These are phyloP conservation scores for Ladona fulva DNA, from an alignment of 1,140 invertebrate species.

Conservation along the genomic window DNA sequence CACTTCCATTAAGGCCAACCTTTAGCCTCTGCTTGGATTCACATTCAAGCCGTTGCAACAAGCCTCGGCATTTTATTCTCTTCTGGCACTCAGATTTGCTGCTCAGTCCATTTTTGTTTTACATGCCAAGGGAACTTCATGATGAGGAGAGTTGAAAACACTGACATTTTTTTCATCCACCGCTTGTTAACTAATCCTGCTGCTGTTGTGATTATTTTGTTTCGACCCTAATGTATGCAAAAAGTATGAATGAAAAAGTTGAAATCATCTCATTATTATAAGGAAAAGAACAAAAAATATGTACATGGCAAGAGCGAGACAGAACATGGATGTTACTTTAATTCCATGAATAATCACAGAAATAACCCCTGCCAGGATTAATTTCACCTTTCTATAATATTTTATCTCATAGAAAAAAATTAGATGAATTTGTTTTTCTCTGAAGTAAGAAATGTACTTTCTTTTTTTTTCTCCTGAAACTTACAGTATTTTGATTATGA, in stretches of 20 bases:
- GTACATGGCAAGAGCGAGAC: neutral
- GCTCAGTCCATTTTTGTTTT: neutral
- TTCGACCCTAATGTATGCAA: neutral
- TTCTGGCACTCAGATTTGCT: neutral
- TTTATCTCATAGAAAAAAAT: no score
- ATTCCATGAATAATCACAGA: no score
- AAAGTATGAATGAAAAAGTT: slow-evolving; percentile 3
- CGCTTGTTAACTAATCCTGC: neutral
- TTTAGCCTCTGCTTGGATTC: neutral
- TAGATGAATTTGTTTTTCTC: no score
- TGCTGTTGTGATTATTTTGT: neutral
- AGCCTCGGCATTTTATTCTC: neutral
- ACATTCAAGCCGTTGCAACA: neutral
- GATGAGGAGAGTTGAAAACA: neutral
- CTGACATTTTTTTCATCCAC: slow-evolving; percentile 8
- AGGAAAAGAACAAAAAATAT: neutral
- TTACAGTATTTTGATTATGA: no score
- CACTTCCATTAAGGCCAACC: slow-evolving; percentile 1
- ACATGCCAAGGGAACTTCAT: neutral
- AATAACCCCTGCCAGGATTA: no score
- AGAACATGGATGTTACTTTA: neutral
- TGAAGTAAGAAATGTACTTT: no score
- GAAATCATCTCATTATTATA: neutral
- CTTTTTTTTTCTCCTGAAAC: no score
- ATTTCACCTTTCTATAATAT: no score